A percentile compares a stretch with the other conserved stretches of the same genome.
These are phyloP conservation scores for Megalurothrips usitatus DNA, from an alignment of 2,888 invertebrate genomes.

Conservation along the genomic window DNA sequence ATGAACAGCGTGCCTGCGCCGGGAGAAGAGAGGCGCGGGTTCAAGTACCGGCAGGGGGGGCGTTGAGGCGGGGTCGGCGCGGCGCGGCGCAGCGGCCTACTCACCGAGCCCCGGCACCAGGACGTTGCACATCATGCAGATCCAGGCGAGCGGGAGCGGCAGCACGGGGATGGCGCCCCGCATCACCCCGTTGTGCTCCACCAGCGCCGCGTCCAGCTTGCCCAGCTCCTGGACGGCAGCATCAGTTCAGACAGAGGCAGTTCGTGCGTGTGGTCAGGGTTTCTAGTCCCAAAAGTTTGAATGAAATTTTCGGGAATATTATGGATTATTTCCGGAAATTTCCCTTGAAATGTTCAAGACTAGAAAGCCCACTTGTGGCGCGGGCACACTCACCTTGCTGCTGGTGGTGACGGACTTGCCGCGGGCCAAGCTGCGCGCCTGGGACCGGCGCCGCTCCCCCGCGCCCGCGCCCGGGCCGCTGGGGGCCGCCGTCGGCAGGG, in stretches of 20 bases:
- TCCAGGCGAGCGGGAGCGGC: conserved; percentile 78
- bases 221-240: conserved; percentile 60
- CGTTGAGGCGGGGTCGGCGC: too few relatives aligned
- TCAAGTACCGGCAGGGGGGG: neutral
- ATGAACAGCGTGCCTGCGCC: conserved; percentile 80
- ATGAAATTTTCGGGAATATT: conserved; percentile 18
- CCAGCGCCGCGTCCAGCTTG: conserved; percentile 70
- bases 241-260: neutral
- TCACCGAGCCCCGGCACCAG: conserved; percentile 73
- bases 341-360: too few relatives aligned
- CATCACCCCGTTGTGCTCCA: conserved; percentile 82
- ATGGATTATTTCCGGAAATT: neutral
- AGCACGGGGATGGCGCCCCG: conserved; percentile 88
- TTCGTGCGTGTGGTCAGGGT: neutral
- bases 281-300: conserved; percentile 5
- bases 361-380: conserved; percentile 16
- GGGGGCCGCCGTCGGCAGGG: conserved; percentile 1
- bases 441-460: conserved; percentile 32
- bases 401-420: conserved; percentile 31
- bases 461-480: conserved; percentile 31
- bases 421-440: conserved; percentile 28
- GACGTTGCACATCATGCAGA: conserved; percentile 79
- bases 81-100: conserved; percentile 36
- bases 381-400: conserved; percentile 29
- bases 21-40: conserved; percentile 24